Conservation (phyloP, 1,140 invertebrate genomes). For the Scaptomyza hsui region DNA sequence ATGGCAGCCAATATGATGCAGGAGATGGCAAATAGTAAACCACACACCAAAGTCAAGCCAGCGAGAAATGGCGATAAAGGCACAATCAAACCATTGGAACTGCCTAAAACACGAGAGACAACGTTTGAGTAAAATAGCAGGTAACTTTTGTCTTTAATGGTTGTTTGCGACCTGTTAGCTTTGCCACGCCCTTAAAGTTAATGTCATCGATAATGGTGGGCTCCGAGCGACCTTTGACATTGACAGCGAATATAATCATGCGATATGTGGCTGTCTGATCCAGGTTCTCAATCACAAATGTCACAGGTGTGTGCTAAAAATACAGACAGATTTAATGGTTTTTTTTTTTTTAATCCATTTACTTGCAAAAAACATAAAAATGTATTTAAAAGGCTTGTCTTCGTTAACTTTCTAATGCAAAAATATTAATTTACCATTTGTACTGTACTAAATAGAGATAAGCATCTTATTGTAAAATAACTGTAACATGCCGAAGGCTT, state of each 20-base stretch:
- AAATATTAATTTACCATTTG: too few relatives aligned
- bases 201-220: conserved; percentile 91
- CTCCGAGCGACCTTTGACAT: conserved; percentile 93
- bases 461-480: too few relatives aligned
- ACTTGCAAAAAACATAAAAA: too few relatives aligned
- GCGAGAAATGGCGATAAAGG: conserved; percentile 89
- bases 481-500: too few relatives aligned
- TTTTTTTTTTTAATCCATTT: too few relatives aligned
- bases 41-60: conserved; percentile 89
- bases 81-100: conserved; percentile 84
- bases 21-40: conserved; percentile 88
- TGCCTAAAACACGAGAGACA: conserved; percentile 71
- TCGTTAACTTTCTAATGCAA: neutral
- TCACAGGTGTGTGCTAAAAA: conserved; percentile 85
- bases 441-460: too few relatives aligned
- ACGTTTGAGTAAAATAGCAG: neutral
- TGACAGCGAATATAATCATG: conserved; percentile 91
- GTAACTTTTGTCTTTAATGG: neutral
- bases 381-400: too few relatives aligned
- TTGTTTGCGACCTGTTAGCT: conserved; percentile 86
- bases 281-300: conserved; percentile 90
- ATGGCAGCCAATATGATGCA: conserved; percentile 89
- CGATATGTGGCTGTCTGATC: conserved; percentile 91
- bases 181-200: conserved; percentile 91
- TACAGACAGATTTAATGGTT: neutral